Conservation (phyloP, 2,888 invertebrate species). For the Perithous albicinctus region DNA sequence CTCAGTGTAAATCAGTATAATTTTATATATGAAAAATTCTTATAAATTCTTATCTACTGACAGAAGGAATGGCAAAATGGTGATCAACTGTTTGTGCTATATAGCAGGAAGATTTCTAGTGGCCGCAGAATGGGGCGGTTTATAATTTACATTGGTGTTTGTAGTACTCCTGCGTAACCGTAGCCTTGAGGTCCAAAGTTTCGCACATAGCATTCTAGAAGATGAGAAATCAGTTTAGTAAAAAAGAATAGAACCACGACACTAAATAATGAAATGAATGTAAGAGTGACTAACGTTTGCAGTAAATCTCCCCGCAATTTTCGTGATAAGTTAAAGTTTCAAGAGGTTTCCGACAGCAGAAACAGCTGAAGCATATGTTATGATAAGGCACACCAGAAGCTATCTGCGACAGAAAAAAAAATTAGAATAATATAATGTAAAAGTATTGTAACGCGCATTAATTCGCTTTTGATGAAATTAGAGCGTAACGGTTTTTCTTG, state of each 20-base stretch:
- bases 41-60: background rate
- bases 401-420: constrained; percentile 71
- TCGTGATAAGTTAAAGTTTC: constrained; percentile 85
- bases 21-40: background rate
- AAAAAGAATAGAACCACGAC: background rate
- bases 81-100: background rate
- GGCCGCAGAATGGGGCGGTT: background rate
- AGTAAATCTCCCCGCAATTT: constrained; percentile 86
- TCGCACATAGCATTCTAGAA: constrained; percentile 85
- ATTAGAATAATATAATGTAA: background rate
- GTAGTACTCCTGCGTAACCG: constrained; percentile 83
- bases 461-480: background rate
- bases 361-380: constrained; percentile 86
- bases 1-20: background rate
- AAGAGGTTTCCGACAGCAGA: constrained; percentile 85
- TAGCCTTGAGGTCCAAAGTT: constrained; percentile 85
- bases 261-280: background rate
- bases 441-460: background rate
- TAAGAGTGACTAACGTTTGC: constrained; percentile 84
- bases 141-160: constrained; percentile 77
- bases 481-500: background rate
- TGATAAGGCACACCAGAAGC: constrained; percentile 85
- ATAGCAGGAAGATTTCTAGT: background rate
- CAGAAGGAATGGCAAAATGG: background rate
- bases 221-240: background rate